A percentile compares a stretch with the other conserved stretches of the same genome.
Conservation (phyloP, 2,888 invertebrate genomes). For the Mythimna vitellina region DNA sequence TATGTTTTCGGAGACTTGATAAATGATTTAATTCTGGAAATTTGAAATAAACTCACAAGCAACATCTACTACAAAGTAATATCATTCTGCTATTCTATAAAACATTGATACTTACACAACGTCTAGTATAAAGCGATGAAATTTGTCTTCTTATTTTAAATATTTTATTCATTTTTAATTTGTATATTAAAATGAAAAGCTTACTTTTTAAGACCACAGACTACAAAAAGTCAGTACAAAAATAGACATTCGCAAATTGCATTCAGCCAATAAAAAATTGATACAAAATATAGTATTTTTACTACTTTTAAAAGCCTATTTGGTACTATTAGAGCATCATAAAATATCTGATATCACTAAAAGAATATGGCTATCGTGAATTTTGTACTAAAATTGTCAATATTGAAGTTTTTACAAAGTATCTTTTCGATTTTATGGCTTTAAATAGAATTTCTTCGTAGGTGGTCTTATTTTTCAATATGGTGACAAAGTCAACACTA, state of each 20-base stretch:
- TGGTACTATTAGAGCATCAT: slow-evolving; percentile 41
- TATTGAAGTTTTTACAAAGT: slow-evolving; percentile 42
- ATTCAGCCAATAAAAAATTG: slow-evolving; percentile 19
- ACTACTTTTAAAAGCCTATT: slow-evolving; percentile 50
- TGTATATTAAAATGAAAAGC: slow-evolving; percentile 11
- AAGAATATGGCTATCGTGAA: slow-evolving; percentile 35
- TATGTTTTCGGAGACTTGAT: background rate
- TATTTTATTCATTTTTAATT: slow-evolving; percentile 7
- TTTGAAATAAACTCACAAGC: background rate
- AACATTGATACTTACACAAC: background rate
- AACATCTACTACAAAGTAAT: background rate
- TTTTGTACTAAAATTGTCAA: slow-evolving; percentile 39
- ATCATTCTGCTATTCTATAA: no score
- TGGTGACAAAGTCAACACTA: slow-evolving; percentile 4
- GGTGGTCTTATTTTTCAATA: slow-evolving; percentile 42
- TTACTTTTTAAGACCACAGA: background rate
- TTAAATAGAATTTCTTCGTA: slow-evolving; percentile 15
- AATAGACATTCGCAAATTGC: slow-evolving; percentile 24
- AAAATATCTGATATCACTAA: slow-evolving; percentile 43
- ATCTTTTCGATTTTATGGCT: slow-evolving; percentile 34
- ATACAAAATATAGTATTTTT: slow-evolving; percentile 33
- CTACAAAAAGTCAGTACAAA: slow-evolving; percentile 3
- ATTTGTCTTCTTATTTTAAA: background rate
- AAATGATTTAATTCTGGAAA: no score
- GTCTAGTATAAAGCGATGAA: background rate